Percentiles rank a stretch among this genome's conserved stretches.
These are phyloP conservation scores for Sturmia bella DNA, from an alignment of 2,888 invertebrate species.

Conservation along the genomic window DNA sequence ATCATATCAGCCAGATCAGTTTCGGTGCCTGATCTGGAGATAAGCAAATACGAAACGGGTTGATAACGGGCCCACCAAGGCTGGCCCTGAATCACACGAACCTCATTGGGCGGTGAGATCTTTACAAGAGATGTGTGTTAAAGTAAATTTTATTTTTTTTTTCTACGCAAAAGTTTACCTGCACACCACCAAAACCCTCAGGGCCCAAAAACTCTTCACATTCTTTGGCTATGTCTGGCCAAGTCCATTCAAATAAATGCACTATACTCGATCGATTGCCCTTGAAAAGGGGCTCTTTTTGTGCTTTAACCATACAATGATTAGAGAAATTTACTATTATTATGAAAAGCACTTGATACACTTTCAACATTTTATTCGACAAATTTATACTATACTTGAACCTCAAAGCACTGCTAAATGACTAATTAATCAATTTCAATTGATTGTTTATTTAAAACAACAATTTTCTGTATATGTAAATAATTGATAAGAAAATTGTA, in stretches of 20 bases:
- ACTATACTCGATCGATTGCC: constrained; percentile 85
- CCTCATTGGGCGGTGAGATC: constrained; percentile 88
- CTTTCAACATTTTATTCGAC: background rate
- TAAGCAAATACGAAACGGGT: constrained; percentile 88
- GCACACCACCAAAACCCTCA: constrained; percentile 87
- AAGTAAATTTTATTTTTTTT: background rate
- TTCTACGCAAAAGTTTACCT: constrained; percentile 82
- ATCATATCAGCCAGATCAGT: constrained; percentile 84
- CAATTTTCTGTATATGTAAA: background rate
- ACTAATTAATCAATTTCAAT: constrained; percentile 23
- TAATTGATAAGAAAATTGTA: constrained; percentile 25
- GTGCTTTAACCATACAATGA: constrained; percentile 1
- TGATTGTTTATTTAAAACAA: background rate
- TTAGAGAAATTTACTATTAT: background rate
- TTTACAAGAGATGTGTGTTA: constrained; percentile 7
- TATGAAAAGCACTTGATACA: constrained; percentile 7
- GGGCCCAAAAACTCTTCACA: constrained; percentile 89
- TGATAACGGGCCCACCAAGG: constrained; percentile 95
- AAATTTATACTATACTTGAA: background rate
- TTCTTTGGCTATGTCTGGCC: constrained; percentile 89
- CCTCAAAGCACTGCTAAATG: background rate
- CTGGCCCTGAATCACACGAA: constrained; percentile 83
- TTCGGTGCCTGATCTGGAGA: constrained; percentile 87
- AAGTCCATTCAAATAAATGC: constrained; percentile 91
- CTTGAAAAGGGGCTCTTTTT: constrained; percentile 73